Evolutionary conservation across 1,140 invertebrate genomes (phyloP), one percentile per base, ranked within the genome.

Genomic region (Drosophila tsacasi): DNA sequence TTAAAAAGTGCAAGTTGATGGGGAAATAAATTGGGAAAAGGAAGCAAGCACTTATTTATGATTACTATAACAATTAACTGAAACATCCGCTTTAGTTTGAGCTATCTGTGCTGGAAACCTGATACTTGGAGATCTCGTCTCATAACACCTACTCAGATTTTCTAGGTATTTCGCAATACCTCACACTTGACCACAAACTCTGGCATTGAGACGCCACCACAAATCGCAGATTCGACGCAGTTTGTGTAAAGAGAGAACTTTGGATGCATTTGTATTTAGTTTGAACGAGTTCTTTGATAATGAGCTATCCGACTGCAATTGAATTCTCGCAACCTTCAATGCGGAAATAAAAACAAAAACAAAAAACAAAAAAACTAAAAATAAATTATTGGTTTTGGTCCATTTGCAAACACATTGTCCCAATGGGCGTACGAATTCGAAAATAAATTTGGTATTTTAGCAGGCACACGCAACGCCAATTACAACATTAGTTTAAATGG

Each of bases 211-310:
- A 40, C 12, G 12, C 44, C 59, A 73, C 69, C 69, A n/a, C 69
- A 73, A 50, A 17, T 61, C 39, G 10, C 12, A 61, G 19, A 52
- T 60, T 61, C 55, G 46, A 25, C 67, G 67, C 37, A 61, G 69
- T 73, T 73, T 39, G 54, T 39, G 69, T 49, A 60, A 71, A 73
- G 23, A 37, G 49, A 69, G 52, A 46, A 46, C 21, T 15, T 44
- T 5, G 12, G 13, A 39, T 39, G 19, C 63, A 42, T 60, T 60
- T 50, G 54, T 19, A 60, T 35, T 40, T 59, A 30, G 27, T 37
- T 35, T 39, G 19, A 12, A 2, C 40, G 30, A 69, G 25, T 71
- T 39, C 35, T 52, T 50, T 50, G 54, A 73, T 72, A 73, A 61
- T 52, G 37, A 23, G 69, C 67, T 73, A 61, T 73, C 37, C 19